Percentiles rank a stretch among this genome's conserved stretches.
These are phyloP conservation scores for Wasmannia auropunctata DNA, from an alignment of 1,140 invertebrate genomes.

Conservation along the genomic window DNA sequence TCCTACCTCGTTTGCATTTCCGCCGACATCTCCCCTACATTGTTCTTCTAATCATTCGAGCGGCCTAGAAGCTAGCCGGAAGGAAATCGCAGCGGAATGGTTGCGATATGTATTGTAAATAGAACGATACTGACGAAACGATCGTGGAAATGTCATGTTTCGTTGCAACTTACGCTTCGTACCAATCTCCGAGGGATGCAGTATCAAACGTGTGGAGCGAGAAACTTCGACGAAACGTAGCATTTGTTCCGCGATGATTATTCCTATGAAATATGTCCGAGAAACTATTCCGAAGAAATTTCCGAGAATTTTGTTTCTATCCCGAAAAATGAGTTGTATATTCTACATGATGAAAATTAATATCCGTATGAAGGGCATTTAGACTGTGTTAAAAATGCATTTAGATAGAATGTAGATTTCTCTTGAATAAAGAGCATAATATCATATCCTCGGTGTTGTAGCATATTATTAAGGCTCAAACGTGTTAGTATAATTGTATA, in stretches of 20 bases:
- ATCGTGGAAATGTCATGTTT: slow-evolving; percentile 15
- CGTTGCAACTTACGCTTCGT: slow-evolving; percentile 2
- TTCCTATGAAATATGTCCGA: background rate
- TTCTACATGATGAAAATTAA: background rate
- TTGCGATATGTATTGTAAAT: slow-evolving; percentile 29
- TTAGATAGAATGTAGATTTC: slow-evolving; percentile 16
- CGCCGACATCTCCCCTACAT: slow-evolving; percentile 12
- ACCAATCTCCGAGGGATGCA: background rate
- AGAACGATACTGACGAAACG: background rate
- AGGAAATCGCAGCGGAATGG: background rate
- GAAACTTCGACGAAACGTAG: background rate
- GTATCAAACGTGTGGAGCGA: background rate
- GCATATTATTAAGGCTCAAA: background rate
- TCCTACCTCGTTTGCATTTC: slow-evolving; percentile 29
- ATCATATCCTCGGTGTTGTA: background rate
- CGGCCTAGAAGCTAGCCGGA: background rate
- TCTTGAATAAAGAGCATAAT: slow-evolving; percentile 1
- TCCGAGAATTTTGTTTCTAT: background rate
- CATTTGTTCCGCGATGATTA: background rate
- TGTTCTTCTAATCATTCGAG: background rate
- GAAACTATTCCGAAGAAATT: background rate
- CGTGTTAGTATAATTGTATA: slow-evolving; percentile 10
- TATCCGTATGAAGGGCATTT: background rate
- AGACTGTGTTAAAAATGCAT: slow-evolving; percentile 4
- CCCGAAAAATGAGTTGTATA: background rate